Evolutionary conservation across 2,888 invertebrate genomes (phyloP).

Genomic region (Coenonympha arcania): DNA sequence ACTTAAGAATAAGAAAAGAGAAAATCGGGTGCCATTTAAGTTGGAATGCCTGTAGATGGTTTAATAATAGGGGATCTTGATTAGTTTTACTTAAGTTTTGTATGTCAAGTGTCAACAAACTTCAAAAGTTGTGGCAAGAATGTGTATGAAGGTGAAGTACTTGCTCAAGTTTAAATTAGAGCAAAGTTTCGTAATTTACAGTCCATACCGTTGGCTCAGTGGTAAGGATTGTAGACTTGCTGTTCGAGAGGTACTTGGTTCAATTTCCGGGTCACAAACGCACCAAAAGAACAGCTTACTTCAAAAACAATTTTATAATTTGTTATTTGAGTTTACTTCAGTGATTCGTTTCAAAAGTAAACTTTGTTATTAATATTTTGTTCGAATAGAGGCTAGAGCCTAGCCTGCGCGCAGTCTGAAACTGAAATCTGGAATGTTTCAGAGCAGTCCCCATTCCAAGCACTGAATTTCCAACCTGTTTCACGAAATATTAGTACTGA

Average conservation of each 20-base stretch:
- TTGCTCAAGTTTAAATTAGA: background rate
- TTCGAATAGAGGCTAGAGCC: no score
- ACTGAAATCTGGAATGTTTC: background rate
- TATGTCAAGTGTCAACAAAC: constrained; percentile 5
- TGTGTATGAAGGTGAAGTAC: background rate
- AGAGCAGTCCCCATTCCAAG: background rate
- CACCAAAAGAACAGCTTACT: no score
- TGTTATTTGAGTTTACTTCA: no score
- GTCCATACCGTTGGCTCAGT: background rate
- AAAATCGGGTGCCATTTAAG: background rate
- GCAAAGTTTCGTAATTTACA: background rate
- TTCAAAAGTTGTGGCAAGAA: background rate
- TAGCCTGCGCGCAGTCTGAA: no score
- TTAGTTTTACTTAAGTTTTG: constrained; percentile 18
- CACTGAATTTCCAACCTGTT: constrained; percentile 3
- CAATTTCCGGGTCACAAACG: no score
- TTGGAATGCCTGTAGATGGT: background rate
- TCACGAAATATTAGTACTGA: constrained; percentile 5
- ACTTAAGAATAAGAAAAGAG: no score
- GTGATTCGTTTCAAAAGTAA: no score
- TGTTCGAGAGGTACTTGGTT: no score
- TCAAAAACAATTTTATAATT: no score
- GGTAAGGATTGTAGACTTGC: no score
- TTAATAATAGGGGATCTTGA: constrained; percentile 9
- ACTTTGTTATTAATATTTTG: no score